Conservation (phyloP, 2,113 vertebrate species). For the Murina feae region DNA sequence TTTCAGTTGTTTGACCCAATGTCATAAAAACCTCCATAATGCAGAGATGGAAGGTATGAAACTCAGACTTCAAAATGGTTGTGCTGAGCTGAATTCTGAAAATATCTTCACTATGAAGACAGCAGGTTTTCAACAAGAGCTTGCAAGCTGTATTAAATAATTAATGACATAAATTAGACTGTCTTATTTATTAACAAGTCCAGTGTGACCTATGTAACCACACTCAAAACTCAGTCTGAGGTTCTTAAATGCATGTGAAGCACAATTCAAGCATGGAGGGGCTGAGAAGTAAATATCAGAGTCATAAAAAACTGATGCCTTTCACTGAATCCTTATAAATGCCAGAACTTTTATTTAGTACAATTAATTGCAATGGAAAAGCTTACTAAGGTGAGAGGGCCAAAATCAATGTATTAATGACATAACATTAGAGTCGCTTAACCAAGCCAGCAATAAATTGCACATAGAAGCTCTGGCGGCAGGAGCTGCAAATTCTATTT, state of each 20-base stretch:
- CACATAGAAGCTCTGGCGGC: constrained; percentile 41
- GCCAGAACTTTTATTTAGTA: constrained; percentile 65
- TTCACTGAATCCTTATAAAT: constrained; percentile 31
- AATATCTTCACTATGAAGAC: constrained; percentile 60
- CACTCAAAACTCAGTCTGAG: constrained; percentile 73
- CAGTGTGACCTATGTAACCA: constrained; percentile 74
- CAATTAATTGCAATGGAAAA: constrained; percentile 78
- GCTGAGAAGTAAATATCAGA: constrained; percentile 50
- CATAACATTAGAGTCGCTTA: constrained; percentile 58
- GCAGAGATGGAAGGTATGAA: constrained; percentile 17
- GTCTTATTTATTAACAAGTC: constrained; percentile 80
- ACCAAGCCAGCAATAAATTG: constrained; percentile 63
- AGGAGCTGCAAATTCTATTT: constrained; percentile 45
- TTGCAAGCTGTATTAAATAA: constrained; percentile 78
- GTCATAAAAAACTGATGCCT: constrained; percentile 47
- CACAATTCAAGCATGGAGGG: constrained; percentile 59
- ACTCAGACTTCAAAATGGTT: constrained; percentile 38
- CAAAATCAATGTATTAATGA: constrained; percentile 71
- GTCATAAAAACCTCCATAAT: constrained; percentile 45
- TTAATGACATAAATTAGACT: constrained; percentile 79
- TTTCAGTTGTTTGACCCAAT: constrained; percentile 19
- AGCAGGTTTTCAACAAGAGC: constrained; percentile 54
- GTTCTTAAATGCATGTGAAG: constrained; percentile 70
- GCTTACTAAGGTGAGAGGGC: constrained; percentile 60
- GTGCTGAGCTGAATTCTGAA: not conserved